A percentile compares a stretch with the other conserved stretches of the same genome.
Conservation (phyloP, 2,888 invertebrate genomes). For the Diabrotica balteata region DNA sequence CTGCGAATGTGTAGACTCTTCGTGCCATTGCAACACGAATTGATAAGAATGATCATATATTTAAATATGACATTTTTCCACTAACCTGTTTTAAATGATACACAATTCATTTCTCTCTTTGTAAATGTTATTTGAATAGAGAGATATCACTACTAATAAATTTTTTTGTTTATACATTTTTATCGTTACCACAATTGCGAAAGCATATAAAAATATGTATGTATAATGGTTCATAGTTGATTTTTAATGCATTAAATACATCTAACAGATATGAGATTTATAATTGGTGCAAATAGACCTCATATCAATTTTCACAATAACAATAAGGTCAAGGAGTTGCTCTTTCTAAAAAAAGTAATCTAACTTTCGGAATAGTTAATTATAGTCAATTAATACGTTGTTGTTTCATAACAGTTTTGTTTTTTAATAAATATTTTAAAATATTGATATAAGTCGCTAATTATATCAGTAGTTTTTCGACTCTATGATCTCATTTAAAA, state of each 20-base stretch:
- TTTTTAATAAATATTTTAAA: background rate
- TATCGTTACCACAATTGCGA: constrained; percentile 20
- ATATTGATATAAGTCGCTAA: too few species aligned
- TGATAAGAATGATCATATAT: background rate
- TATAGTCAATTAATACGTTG: constrained; percentile 9
- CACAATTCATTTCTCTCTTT: background rate
- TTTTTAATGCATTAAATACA: constrained; percentile 25
- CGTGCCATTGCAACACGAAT: background rate
- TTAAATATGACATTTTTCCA: constrained; percentile 2
- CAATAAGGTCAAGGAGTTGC: constrained; percentile 28
- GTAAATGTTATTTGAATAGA: constrained; percentile 2
- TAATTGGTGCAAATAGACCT: constrained; percentile 28
- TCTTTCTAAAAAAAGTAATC: constrained; percentile 28
- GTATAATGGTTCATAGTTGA: constrained; percentile 18
- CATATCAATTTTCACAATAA: constrained; percentile 26
- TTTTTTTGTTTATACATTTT: constrained; percentile 37
- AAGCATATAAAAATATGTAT: constrained; percentile 23
- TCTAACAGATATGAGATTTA: constrained; percentile 25
- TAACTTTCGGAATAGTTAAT: constrained; percentile 27
- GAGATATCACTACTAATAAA: constrained; percentile 16
- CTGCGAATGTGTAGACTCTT: too few species aligned
- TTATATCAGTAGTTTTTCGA: too few species aligned
- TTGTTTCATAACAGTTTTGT: constrained; percentile 18
- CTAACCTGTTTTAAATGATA: background rate
- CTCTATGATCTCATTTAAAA: too few species aligned